Percentiles rank a stretch among this genome's conserved stretches.
Conservation (phyloP, 1,140 invertebrate genomes). For the Eumeta japonica region DNA sequence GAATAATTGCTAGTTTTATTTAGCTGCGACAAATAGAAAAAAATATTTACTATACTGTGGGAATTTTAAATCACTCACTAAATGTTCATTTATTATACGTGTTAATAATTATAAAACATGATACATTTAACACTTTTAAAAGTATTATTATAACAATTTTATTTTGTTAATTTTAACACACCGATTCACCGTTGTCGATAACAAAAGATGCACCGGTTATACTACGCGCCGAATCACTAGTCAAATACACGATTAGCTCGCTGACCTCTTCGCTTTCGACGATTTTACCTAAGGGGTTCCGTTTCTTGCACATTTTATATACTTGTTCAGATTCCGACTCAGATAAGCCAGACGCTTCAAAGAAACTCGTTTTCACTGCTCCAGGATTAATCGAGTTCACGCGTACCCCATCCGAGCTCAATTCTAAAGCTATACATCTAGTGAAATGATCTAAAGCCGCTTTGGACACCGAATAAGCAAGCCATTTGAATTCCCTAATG, state of each 20-base stretch:
- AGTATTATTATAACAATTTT: too few species aligned
- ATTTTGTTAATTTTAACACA: neutral
- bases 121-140: too few species aligned
- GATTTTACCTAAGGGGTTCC: constrained; percentile 73
- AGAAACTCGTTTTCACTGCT: constrained; percentile 67
- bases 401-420: constrained; percentile 65
- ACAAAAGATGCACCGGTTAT: constrained; percentile 3
- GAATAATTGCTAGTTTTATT: too few species aligned
- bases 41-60: too few species aligned
- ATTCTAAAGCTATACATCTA: constrained; percentile 62
- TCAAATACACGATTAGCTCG: constrained; percentile 2
- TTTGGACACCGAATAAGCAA: constrained; percentile 74
- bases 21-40: too few species aligned
- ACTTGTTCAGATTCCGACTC: constrained; percentile 67
- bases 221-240: constrained; percentile 5
- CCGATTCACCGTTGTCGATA: constrained; percentile 3
- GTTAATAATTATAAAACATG: too few species aligned
- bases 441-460: constrained; percentile 75
- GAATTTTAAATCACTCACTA: too few species aligned
- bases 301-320: constrained; percentile 66
- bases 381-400: constrained; percentile 74
- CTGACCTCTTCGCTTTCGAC: constrained; percentile 57
- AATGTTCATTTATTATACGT: too few species aligned
- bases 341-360: constrained; percentile 67
- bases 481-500: constrained; percentile 52